Percentiles rank a stretch among this genome's conserved stretches.
These are phyloP conservation scores for Pogonomyrmex californicus DNA, from an alignment of 1,140 invertebrate species.

Conservation along the genomic window DNA sequence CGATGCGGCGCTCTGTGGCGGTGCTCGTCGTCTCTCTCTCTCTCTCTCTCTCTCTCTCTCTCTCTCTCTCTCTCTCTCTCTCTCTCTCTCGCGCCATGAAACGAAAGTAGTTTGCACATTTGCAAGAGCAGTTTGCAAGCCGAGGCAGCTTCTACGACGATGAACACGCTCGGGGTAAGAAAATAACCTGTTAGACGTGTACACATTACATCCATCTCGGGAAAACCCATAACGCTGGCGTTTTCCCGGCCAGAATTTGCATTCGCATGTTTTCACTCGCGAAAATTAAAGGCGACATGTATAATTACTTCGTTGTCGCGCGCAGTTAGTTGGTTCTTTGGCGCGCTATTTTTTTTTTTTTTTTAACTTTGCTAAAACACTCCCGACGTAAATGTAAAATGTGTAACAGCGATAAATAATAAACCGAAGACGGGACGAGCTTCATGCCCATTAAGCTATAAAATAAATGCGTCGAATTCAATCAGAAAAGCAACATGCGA, in stretches of 20 bases:
- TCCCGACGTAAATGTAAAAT: neutral
- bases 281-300: slow-evolving; percentile 39
- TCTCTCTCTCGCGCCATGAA: neutral
- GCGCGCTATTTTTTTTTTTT: neutral
- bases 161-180: slow-evolving; percentile 33
- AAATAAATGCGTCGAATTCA: slow-evolving; percentile 13
- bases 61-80: neutral
- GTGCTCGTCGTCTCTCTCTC: slow-evolving; percentile 3
- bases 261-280: slow-evolving; percentile 29
- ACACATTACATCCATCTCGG: neutral
- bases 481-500: neutral
- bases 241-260: slow-evolving; percentile 19
- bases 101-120: slow-evolving; percentile 58
- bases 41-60: neutral
- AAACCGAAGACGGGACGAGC: neutral
- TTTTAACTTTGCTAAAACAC: neutral
- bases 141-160: slow-evolving; percentile 43
- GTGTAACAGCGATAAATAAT: neutral
- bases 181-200: slow-evolving; percentile 55
- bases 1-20: slow-evolving; percentile 35
- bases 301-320: slow-evolving; percentile 47
- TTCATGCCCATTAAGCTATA: neutral
- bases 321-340: neutral
- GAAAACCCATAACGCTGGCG: slow-evolving; percentile 15
- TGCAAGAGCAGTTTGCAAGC: slow-evolving; percentile 47